Percentiles rank a stretch among this genome's conserved stretches.
These are phyloP conservation scores for Marcusenius ussheri DNA, from an alignment of 2,113 vertebrate species.

Conservation along the genomic window DNA sequence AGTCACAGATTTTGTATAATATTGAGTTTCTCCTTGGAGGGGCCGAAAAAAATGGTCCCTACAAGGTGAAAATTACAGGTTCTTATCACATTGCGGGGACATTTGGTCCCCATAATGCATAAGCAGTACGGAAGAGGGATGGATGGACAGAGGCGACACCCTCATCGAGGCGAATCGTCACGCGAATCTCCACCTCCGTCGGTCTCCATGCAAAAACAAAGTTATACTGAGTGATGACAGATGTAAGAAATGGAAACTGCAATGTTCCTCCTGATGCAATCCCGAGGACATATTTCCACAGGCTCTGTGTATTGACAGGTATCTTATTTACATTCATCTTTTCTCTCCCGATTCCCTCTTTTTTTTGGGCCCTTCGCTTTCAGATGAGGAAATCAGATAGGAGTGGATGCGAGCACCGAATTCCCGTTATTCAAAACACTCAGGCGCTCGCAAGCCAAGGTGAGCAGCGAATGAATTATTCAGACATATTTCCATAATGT, in stretches of 20 bases:
- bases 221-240: neutral
- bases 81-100: neutral
- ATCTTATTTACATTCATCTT: slow-evolving; percentile 29
- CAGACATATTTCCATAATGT: slow-evolving; percentile 14
- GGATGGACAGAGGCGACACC: neutral
- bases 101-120: no score
- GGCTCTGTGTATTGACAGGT: slow-evolving; percentile 11
- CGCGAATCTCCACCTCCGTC: neutral
- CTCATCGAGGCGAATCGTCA: neutral
- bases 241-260: neutral
- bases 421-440: slow-evolving; percentile 21
- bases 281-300: neutral
- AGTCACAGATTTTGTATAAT: neutral
- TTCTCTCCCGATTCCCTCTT: neutral
- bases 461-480: slow-evolving; percentile 36
- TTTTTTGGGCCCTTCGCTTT: neutral
- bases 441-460: slow-evolving; percentile 26
- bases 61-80: neutral
- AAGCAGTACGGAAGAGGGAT: neutral
- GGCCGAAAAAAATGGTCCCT: neutral
- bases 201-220: neutral
- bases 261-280: neutral
- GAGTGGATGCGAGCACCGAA: neutral
- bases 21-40: neutral
- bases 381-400: slow-evolving; percentile 13